Conservation (phyloP, 1,140 invertebrate genomes). For the Berghia stephanieae region DNA sequence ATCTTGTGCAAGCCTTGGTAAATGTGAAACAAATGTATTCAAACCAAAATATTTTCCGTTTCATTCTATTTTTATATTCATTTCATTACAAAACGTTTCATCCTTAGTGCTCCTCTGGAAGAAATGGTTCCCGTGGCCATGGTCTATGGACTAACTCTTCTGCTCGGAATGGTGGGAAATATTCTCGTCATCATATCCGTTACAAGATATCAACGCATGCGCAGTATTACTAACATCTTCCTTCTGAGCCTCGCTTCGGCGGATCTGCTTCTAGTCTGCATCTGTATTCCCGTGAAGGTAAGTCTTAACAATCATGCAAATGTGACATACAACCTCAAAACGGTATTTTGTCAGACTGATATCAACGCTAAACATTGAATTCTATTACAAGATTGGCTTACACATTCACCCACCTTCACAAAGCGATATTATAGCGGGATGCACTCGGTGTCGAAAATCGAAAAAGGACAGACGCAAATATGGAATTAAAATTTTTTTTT, state of each 20-base stretch:
- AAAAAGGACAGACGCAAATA: no score
- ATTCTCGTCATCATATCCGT: constrained; percentile 72
- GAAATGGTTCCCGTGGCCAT: constrained; percentile 73
- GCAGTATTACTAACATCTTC: constrained; percentile 78
- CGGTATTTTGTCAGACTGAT: no score
- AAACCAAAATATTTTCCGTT: constrained; percentile 30
- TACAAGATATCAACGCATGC: constrained; percentile 68
- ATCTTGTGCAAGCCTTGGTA: not conserved
- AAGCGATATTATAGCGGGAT: no score
- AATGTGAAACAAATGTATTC: constrained; percentile 25
- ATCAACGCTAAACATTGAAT: no score
- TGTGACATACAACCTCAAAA: no score
- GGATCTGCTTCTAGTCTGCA: constrained; percentile 77
- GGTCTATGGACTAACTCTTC: constrained; percentile 74
- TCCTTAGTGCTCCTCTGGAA: constrained; percentile 64
- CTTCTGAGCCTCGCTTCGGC: constrained; percentile 76
- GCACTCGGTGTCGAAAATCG: no score
- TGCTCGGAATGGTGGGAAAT: constrained; percentile 74
- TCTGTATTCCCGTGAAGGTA: constrained; percentile 82
- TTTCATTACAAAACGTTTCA: constrained; percentile 56
- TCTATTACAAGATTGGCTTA: no score
- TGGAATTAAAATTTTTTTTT: no score
- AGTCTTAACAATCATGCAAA: no score
- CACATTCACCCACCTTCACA: no score
- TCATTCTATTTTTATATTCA: not conserved